Percentiles rank a stretch among this genome's conserved stretches.
These are phyloP conservation scores for Cairina moschata DNA, from an alignment of 2,113 vertebrate species.

Conservation along the genomic window DNA sequence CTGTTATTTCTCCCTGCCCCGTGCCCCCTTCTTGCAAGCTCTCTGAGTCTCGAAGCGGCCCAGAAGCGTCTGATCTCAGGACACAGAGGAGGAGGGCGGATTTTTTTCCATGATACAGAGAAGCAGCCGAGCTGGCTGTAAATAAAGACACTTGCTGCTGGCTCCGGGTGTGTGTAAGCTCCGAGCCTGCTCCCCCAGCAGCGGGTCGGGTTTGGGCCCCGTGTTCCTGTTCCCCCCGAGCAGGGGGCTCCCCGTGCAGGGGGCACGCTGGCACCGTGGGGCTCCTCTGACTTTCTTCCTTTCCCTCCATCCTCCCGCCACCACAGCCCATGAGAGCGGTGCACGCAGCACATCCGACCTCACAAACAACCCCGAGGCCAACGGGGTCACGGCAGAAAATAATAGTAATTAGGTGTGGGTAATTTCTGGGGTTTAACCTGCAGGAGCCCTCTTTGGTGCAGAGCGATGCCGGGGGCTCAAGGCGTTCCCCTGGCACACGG, in stretches of 20 bases:
- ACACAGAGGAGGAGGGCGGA: background rate
- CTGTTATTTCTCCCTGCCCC: background rate
- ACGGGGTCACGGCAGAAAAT: background rate
- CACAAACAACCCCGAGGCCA: background rate
- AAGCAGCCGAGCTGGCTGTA: constrained; percentile 17
- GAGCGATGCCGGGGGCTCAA: accelerated
- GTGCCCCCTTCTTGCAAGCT: background rate
- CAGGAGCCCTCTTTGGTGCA: background rate
- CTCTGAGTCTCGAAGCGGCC: background rate
- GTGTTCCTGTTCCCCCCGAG: background rate
- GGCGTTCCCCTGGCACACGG: background rate
- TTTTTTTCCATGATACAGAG: background rate
- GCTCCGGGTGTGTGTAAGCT: background rate
- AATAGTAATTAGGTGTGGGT: background rate
- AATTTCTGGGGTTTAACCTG: background rate
- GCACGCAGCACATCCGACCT: accelerated
- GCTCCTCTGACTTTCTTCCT: background rate
- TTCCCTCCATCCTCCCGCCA: background rate
- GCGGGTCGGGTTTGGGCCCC: background rate
- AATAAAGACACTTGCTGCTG: constrained; percentile 45
- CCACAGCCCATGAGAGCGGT: background rate
- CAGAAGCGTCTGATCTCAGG: background rate
- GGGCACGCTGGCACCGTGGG: accelerated
- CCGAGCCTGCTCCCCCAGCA: background rate
- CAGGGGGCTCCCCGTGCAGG: background rate